These are phyloP conservation scores for Popillia japonica DNA, from an alignment of 1,140 invertebrate species.

Conservation along the genomic window DNA sequence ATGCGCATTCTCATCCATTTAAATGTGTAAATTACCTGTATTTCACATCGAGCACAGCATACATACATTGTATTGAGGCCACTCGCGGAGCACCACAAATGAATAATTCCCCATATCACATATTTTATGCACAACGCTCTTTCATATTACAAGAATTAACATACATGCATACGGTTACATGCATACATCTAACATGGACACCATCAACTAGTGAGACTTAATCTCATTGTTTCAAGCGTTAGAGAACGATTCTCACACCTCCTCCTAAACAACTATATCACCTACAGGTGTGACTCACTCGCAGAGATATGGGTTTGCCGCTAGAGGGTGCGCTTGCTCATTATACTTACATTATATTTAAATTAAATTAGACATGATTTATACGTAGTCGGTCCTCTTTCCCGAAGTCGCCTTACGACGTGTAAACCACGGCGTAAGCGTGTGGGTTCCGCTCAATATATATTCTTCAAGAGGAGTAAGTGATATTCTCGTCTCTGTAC, in stretches of 20 bases:
- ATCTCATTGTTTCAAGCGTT: slow-evolving; percentile 38
- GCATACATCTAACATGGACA: background rate
- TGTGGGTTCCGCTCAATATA: background rate
- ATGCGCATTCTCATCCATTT: background rate
- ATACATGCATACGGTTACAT: too few relatives aligned
- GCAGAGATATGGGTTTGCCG: slow-evolving; percentile 53
- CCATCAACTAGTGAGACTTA: background rate
- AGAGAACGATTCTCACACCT: slow-evolving; percentile 46
- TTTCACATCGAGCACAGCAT: too few relatives aligned
- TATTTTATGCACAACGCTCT: background rate
- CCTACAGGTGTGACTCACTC: slow-evolving; percentile 56
- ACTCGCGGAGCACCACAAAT: background rate
- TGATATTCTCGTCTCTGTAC: background rate
- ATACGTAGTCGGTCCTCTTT: slow-evolving; percentile 41
- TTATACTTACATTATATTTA: slow-evolving; percentile 57
- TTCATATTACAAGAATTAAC: too few relatives aligned
- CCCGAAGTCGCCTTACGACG: background rate
- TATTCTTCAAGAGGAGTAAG: background rate
- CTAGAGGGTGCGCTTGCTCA: slow-evolving; percentile 52
- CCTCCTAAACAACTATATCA: slow-evolving; percentile 56
- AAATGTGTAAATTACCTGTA: background rate
- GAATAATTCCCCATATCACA: background rate
- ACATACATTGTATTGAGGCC: too few relatives aligned
- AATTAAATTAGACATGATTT: slow-evolving; percentile 56
- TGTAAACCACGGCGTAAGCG: too few relatives aligned